Base-by-base conservation (phyloP, 2,888 invertebrate species). In the Melinaea menophilus region DNA sequence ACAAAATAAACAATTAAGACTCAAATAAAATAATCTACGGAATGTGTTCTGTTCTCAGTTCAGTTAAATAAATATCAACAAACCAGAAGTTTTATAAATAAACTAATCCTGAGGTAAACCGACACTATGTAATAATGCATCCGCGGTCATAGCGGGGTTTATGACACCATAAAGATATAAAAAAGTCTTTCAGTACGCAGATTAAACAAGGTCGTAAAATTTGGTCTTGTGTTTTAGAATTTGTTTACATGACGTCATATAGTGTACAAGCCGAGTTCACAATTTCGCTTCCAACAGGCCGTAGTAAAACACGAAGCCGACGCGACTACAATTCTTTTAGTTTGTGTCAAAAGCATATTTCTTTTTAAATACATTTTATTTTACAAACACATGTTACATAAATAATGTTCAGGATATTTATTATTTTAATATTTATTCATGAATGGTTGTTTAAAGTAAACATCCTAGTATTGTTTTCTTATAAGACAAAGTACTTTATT, bases 151-250 rank as follows among this genome's bases (percentile, higher is more conserved):
- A 64, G 64, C 61, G 60, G 65, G 67, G 65, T 81, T 80, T 78
- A 81, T 69, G 66, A 71, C 67, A 65, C 71, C 66, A 72, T 80
- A 76, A 81, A 79, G 72, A 73, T 69, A 73, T 73, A 75, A 77
- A 76, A 78, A 76, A 75, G 60, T 69, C 66, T 73, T 79, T 78
- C 77, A 73, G 67, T 71, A 67, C 62, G 66, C 59, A 71, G 77
- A 79, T 78, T 77, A 77, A 77, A 78, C 75, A 76, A 75, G 72
- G 65, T 75, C 76, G 71, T 80, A 78, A 81, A 81, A 66, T 59
- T 67, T 64, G 57, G 68, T 58, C 65, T 63, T 68, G 63, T 71
- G 64, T 68, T 46, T 68, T 56, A 60, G 65, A 51, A 51, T 51
- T 60, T 35, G 35, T 41, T 31, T 22, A 51, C 51, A 55, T 41